phyloP scores from a whole-genome alignment of 2,888 invertebrate genomes.

The Drosophila cyrtoloma region DNA sequence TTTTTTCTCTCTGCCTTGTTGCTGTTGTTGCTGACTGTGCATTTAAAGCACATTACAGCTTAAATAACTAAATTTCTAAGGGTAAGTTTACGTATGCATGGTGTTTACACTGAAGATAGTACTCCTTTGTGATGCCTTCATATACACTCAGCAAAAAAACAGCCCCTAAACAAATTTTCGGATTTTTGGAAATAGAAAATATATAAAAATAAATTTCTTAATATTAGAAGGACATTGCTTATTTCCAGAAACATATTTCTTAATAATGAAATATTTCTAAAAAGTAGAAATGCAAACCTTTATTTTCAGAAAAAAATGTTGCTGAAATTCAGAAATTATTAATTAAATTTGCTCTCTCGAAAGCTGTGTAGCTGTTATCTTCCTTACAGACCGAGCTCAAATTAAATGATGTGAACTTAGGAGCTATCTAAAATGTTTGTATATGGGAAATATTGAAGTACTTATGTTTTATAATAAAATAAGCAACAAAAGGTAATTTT shows the following conservation, averaged over 20 bases:
- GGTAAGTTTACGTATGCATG: neutral
- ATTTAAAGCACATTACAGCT: slow-evolving; percentile 38
- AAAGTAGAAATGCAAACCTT: neutral
- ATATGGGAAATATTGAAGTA: neutral
- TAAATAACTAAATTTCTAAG: slow-evolving; percentile 15
- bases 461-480: neutral
- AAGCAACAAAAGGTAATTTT: too few species aligned
- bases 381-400: too few species aligned
- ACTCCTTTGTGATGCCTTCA: neutral
- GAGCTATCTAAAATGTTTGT: neutral
- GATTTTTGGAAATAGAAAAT: neutral
- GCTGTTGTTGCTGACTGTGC: slow-evolving; percentile 26
- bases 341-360: neutral
- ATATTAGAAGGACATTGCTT: neutral
- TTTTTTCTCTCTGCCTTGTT: slow-evolving; percentile 13
- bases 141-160: neutral
- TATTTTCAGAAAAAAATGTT: neutral
- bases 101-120: neutral
- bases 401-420: neutral
- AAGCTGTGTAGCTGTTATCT: neutral
- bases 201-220: neutral
- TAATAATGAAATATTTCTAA: neutral
- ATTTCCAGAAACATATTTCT: neutral
- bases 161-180: too few species aligned
- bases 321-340: neutral